Base-by-base conservation (phyloP, 1,140 invertebrate genomes). In the Linepithema humile region DNA sequence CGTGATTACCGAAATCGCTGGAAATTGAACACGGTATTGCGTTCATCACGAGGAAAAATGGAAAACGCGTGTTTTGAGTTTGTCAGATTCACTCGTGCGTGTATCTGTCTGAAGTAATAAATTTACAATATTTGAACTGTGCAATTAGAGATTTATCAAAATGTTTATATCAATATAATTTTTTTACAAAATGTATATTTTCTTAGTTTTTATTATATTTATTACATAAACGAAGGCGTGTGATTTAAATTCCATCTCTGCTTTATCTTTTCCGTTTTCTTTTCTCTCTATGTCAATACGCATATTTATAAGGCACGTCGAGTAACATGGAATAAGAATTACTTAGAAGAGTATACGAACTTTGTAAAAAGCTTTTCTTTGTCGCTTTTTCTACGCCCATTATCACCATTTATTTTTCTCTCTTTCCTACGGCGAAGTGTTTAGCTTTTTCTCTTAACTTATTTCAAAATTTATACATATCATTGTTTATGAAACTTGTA, bases 11-110 rank as follows among this genome's bases (percentile, higher is more conserved):
- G 12, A 77, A 64, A 32, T 38, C 29, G 7, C 1, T 29, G 73
- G 73, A 77, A 77, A 77, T 77, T 38, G n/a, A 35, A n/a, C 29
- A 32, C 43, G n/a, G 73, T n/a, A 64, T 77, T 77, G 59, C 20
- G 6, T 35, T 64, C 20, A 50, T 50, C 29, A 29, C 0, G 17
- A 29, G 4, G 29, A 23, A 35, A 50, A 77, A 77, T 17, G 10
- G 48, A 48, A 4, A 48, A n/a, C 9, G 73, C 17, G 7, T 29
- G 3, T 64, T 70, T 35, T 35, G 6, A n/a, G 2, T 48, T 5
- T 38, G 10, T 1, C 26, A 10, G 2, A 6, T 43, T 1, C 20
- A 23, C 15, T 23, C 29, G 5, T 35, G n/a, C 10, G 10, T 3
- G 10, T 15, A 57, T 23, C 53, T 4, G 9, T 0, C 23, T 23